Base-by-base conservation (phyloP, 2,888 invertebrate species). In the Aphidoletes aphidimyza region DNA sequence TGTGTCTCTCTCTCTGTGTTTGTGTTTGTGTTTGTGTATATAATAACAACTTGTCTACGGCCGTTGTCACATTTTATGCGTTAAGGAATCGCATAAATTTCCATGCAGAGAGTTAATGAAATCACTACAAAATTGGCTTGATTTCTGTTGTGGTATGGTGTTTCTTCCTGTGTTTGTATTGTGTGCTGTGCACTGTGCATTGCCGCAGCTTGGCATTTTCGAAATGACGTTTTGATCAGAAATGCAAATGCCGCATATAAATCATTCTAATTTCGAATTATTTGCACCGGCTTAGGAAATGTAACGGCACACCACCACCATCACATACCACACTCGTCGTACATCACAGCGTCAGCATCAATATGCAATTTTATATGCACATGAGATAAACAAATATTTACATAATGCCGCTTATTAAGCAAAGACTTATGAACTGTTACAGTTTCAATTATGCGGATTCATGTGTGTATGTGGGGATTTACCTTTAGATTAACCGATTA, bases 181-280 rank as follows among this genome's bases (percentile, higher is more conserved):
- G 2, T 54, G 22, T 22, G 22, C 17, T 54, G 5, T 54, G 54
- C 14, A 54, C 11, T 22, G 47, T 47, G 47, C 3, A 19, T 11
- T 47, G 47, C 47, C 11, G 47, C 69, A 30, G n/a, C 69, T 30
- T 69, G 69, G 14, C 69, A 69, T 69, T 69, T 30, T n/a, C n/a
- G 30, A 69, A 69, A 30, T 69, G 69, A 69, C 69, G 30, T 69
- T 69, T 34, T 34, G 69, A 69, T 69, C 69, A 69, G 30, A 26
- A n/a, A 69, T 69, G 69, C 69, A 69, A 69, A 69, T 69, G 69
- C 22, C 26, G 14, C 14, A n/a, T n/a, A 69, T 69, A 69, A 69
- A 69, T 69, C 69, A 69, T 30, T 69, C 3, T 11, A 30, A 30
- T 30, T 69, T 30, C 30, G 17, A 69, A n/a, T n/a, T 30, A 69